phyloP scores from a whole-genome alignment of 1,140 invertebrate genomes.

The Drosophila quadrilineata region DNA sequence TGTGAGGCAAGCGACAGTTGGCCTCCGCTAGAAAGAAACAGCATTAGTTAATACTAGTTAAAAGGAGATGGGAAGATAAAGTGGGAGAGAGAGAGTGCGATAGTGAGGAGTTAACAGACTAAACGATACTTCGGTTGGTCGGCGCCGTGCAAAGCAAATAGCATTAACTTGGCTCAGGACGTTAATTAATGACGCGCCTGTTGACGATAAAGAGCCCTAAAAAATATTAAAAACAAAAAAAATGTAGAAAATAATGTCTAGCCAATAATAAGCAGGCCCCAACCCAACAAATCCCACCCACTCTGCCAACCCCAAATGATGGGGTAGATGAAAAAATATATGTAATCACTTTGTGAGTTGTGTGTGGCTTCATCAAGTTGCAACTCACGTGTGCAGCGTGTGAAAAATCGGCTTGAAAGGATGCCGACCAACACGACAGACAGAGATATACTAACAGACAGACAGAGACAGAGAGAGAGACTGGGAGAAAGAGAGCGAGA shows the following conservation, averaged over 20 bases:
- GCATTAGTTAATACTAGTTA: too few relatives aligned
- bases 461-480: background rate
- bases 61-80: constrained; percentile 18
- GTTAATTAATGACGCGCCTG: constrained; percentile 47
- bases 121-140: background rate
- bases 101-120: constrained; percentile 2
- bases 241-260: too few relatives aligned
- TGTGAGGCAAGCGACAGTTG: too few relatives aligned
- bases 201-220: constrained; percentile 29
- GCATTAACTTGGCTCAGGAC: constrained; percentile 53
- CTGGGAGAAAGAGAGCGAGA: background rate
- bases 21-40: too few relatives aligned
- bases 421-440: constrained; percentile 47
- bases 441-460: background rate
- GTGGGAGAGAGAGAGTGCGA: background rate
- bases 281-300: constrained; percentile 10
- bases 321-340: background rate
- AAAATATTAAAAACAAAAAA: constrained; percentile 34
- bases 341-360: constrained; percentile 40
- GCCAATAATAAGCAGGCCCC: too few relatives aligned
- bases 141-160: constrained; percentile 67
- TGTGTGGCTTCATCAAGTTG: constrained; percentile 45
- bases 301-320: background rate
- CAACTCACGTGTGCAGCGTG: constrained; percentile 59
- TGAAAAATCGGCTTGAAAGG: constrained; percentile 75